Conservation (phyloP, 37 sponge, comb jelly and placozoan genomes). For the Spongilla lacustris region DNA sequence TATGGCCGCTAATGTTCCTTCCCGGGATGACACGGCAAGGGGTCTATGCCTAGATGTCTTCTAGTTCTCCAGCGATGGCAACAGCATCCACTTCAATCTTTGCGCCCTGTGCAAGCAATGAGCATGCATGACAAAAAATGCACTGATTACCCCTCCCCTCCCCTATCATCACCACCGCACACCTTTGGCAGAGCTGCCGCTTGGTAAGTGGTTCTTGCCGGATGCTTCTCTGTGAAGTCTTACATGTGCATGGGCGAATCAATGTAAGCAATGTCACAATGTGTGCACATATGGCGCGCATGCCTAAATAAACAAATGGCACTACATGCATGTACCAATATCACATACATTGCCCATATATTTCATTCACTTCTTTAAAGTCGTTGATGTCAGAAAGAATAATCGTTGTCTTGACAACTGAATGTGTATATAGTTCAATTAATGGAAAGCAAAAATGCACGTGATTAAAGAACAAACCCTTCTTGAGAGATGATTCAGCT, state of each 20-base stretch:
- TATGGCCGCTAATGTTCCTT: too few species aligned
- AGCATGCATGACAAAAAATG: not conserved
- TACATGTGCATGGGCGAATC: not conserved
- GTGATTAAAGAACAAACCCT: constrained; percentile 51
- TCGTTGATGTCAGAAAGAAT: constrained; percentile 83
- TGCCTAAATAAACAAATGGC: too few species aligned
- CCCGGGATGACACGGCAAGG: not conserved
- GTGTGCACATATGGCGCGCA: too few species aligned
- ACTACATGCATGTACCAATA: not conserved
- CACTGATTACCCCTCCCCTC: not conserved
- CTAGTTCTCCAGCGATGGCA: constrained; percentile 55
- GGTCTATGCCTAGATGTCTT: constrained; percentile 30
- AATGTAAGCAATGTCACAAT: not conserved
- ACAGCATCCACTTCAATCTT: constrained; percentile 90
- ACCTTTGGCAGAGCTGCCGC: constrained; percentile 85
- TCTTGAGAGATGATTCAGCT: constrained; percentile 52
- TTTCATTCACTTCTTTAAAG: constrained; percentile 68
- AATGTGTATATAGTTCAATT: not conserved
- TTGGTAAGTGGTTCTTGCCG: constrained; percentile 87
- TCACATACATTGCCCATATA: constrained; percentile 80
- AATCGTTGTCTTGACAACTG: constrained; percentile 90
- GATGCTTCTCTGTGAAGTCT: constrained; percentile 67
- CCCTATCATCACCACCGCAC: not conserved
- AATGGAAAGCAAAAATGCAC: not conserved
- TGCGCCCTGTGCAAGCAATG: constrained; percentile 60